Conservation (phyloP, 2,797 vertebrate species). For the Poecilia wingei region DNA sequence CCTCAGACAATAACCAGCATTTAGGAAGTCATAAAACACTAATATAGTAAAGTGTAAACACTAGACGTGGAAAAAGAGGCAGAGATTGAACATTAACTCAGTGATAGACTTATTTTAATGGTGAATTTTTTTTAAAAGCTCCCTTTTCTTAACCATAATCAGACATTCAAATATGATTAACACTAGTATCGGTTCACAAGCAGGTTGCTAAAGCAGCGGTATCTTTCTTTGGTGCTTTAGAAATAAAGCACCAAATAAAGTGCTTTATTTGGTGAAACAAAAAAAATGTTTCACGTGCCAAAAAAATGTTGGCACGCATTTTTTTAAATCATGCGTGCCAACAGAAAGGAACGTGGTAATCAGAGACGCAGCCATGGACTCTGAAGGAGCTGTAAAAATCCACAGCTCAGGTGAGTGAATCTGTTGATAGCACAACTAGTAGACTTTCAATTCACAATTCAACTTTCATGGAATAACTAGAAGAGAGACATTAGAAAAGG, state of each 20-base stretch:
- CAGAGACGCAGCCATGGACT: background rate
- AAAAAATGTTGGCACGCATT: too few species aligned
- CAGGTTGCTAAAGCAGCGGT: background rate
- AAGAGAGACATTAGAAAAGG: background rate
- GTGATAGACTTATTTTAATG: background rate
- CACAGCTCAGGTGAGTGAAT: background rate
- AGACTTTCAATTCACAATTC: background rate
- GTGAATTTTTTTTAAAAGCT: background rate
- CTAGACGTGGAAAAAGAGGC: background rate
- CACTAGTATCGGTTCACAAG: background rate
- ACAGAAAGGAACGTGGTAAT: background rate
- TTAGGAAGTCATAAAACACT: slow-evolving; percentile 64
- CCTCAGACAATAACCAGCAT: slow-evolving; percentile 60
- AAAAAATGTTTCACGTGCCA: too few species aligned
- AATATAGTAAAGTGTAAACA: background rate
- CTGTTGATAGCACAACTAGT: background rate
- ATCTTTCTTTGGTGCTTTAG: background rate
- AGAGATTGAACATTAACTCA: background rate
- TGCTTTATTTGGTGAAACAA: too few species aligned
- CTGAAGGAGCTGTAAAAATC: background rate
- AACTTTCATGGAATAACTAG: background rate
- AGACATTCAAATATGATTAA: background rate
- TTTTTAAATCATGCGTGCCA: background rate
- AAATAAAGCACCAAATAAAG: too few species aligned
- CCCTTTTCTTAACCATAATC: background rate